Evolutionary conservation across 2,113 vertebrate species (phyloP).

Genomic region (Prionailurus bengalensis): DNA sequence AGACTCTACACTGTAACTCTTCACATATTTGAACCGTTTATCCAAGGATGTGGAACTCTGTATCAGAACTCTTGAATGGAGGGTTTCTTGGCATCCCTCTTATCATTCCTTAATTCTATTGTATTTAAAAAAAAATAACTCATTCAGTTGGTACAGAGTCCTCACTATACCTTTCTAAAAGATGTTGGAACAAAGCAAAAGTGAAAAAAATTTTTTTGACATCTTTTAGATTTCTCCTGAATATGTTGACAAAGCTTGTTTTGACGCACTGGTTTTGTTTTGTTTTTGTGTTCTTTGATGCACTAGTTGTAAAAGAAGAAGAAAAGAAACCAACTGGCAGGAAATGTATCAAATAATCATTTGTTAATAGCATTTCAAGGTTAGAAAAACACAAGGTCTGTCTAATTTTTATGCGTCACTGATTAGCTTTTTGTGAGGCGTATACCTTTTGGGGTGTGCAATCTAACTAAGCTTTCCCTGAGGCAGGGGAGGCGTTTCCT

Average conservation of each 20-base stretch:
- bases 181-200: neutral
- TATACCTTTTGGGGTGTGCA: accelerated
- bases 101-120: neutral
- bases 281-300: neutral
- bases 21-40: neutral
- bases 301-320: neutral
- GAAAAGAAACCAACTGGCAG: neutral
- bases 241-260: constrained; percentile 24
- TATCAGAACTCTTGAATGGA: neutral
- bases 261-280: neutral
- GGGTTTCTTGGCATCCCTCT: neutral
- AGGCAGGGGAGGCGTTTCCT: neutral
- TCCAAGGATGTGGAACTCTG: neutral
- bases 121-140: constrained; percentile 35
- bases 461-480: neutral
- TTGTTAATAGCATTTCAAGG: neutral
- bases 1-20: neutral
- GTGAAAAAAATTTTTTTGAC: neutral
- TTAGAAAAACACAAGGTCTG: neutral
- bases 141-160: neutral
- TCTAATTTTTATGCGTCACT: neutral
- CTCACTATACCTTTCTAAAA: neutral
- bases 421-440: neutral
- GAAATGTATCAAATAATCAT: neutral
- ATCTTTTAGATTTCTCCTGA: neutral